Percentiles rank a stretch among this genome's conserved stretches.
These are phyloP conservation scores for Hucho hucho DNA, from an alignment of 2,113 vertebrate species.

Conservation along the genomic window DNA sequence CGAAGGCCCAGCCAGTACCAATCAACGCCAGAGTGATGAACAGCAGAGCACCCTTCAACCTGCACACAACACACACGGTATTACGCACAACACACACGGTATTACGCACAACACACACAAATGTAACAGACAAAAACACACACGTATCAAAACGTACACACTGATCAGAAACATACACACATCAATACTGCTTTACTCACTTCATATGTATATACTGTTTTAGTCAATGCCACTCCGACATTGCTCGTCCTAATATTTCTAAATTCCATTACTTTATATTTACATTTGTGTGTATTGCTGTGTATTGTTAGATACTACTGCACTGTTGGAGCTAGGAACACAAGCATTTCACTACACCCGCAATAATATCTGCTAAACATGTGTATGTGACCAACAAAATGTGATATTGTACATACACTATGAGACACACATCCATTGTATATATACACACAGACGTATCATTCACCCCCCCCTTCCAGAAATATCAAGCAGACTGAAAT, in stretches of 20 bases:
- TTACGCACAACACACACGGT: too few relatives aligned
- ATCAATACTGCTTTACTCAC: not conserved
- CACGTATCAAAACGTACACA: not conserved
- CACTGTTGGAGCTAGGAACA: too few relatives aligned
- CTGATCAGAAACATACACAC: constrained; percentile 17
- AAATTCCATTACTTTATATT: too few relatives aligned
- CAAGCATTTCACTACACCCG: too few relatives aligned
- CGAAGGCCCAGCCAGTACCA: constrained; percentile 83
- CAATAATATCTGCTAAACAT: too few relatives aligned
- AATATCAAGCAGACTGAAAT: not conserved
- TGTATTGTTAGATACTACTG: too few relatives aligned
- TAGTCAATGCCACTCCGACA: too few relatives aligned
- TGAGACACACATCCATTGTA: not conserved
- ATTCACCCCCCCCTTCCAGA: constrained; percentile 30
- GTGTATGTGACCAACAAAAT: too few relatives aligned
- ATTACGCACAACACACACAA: too few relatives aligned
- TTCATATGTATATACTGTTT: too few relatives aligned
- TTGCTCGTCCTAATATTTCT: too few relatives aligned
- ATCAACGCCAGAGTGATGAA: constrained; percentile 87
- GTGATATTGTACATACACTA: not conserved
- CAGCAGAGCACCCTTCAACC: constrained; percentile 83
- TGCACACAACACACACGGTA: constrained; percentile 34
- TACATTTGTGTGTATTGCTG: too few relatives aligned
- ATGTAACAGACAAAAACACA: not conserved
- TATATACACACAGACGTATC: constrained; percentile 2